Conservation (phyloP, 1,140 invertebrate genomes). For the Macrosteles quadrilineatus region DNA sequence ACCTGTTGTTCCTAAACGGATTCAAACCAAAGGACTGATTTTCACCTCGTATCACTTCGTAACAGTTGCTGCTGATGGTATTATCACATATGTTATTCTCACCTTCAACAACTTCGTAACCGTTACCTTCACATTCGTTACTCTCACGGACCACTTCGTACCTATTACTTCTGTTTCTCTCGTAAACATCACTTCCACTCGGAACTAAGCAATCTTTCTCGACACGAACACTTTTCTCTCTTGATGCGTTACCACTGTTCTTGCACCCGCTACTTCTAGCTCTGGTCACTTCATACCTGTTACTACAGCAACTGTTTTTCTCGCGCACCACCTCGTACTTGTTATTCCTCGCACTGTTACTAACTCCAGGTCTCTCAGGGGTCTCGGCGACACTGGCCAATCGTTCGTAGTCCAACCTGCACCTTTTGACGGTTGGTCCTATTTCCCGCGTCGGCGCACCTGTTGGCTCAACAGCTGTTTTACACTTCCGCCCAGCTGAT, state of each 20-base stretch:
- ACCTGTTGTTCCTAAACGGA: background rate
- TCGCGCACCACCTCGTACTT: background rate
- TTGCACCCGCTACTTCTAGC: background rate
- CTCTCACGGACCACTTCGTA: background rate
- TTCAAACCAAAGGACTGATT: background rate
- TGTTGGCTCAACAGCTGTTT: conserved; percentile 14
- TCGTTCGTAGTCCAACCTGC: conserved; percentile 13
- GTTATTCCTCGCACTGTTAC: background rate
- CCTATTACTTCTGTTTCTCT: background rate
- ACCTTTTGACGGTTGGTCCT: conserved; percentile 9
- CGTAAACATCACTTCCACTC: background rate
- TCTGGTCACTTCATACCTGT: conserved; percentile 6
- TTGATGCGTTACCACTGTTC: too few species aligned
- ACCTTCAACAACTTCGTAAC: background rate
- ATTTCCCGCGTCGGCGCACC: background rate
- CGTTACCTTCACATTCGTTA: background rate
- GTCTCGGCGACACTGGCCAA: background rate
- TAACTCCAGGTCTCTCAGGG: background rate
- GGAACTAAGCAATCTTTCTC: too few species aligned
- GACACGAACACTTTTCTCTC: too few species aligned
- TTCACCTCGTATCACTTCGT: background rate
- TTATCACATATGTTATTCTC: background rate
- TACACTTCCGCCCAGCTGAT: conserved; percentile 38
- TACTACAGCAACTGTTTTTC: background rate
- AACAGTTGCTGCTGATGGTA: background rate